Evolutionary conservation across 2,888 invertebrate species (phyloP), one percentile per base, ranked within the genome.

Genomic region (Amiota mariae): DNA sequence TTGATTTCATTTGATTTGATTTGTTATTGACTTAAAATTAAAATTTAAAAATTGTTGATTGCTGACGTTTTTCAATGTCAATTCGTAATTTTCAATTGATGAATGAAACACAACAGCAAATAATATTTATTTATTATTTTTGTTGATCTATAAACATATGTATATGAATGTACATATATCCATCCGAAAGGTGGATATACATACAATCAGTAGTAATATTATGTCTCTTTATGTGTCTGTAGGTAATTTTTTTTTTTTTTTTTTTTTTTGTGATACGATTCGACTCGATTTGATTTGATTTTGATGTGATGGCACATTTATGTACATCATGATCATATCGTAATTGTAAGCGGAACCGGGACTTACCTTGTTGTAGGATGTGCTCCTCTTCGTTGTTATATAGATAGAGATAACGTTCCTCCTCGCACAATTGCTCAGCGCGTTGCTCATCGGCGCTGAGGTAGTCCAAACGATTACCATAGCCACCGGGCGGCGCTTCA

Each of bases 371-470:
- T 90, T 97, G 96, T 91, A 96, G 92, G 79, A 94, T 93, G 87
- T 96, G 96, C 88, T 97, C 96, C 88, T 95, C 94, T 85, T 97
- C 95, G 90, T 97, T 96, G 74, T 94, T 94, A 87, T 95, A 94
- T 67, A 99, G 92, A 20, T 87, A 97, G 76, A 95, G 92, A 91
- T 98, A 99, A 66, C 99, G 92, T 91, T 99, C 99, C 88, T 97
- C 96, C 89, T 99, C 98, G 90, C 98, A 98, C 72, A 97, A 91
- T 86, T 95, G 94, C 90, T 99, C 99, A 79, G 98, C 93, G 76
- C 94, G 93, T 80, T 92, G 92, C 89, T 97, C 96, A 66, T 93
- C 93, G 80, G 93, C 93, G 64, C 93, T 93, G 72, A 95, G 91
- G 85, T 93, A 93, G 82, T 91, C 93, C 77, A 90, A 90, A 46